Conservation (phyloP, 2,797 vertebrate species). For the Pogoniulus pusillus region DNA sequence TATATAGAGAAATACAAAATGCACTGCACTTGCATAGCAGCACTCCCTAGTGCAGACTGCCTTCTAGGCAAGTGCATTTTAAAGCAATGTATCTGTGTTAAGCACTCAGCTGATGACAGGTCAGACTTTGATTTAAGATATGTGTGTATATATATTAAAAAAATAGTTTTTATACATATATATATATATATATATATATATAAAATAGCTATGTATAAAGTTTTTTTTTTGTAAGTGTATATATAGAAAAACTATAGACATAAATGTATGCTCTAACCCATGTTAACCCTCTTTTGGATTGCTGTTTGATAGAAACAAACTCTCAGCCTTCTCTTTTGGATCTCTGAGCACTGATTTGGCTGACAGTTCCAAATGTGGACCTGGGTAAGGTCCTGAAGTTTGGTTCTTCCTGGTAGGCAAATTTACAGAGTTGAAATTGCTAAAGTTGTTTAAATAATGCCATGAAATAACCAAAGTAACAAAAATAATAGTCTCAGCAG, state of each 20-base stretch:
- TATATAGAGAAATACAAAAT: constrained; percentile 61
- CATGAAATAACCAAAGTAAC: neutral
- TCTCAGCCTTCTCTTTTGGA: neutral
- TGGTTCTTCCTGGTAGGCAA: neutral
- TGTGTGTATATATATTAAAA: no score
- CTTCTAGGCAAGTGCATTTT: constrained; percentile 41
- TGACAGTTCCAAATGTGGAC: neutral
- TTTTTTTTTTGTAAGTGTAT: neutral
- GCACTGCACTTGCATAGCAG: neutral
- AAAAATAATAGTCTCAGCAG: neutral
- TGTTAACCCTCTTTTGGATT: neutral
- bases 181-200: neutral
- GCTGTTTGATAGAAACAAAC: neutral
- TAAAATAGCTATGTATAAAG: neutral
- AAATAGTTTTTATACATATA: no score
- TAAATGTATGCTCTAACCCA: neutral
- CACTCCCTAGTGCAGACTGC: neutral
- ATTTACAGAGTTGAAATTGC: neutral
- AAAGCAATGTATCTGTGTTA: constrained; percentile 15
- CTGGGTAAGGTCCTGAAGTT: neutral
- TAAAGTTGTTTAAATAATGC: neutral
- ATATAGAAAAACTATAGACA: neutral
- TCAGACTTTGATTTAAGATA: neutral
- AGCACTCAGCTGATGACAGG: neutral
- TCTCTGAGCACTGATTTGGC: neutral